These are phyloP conservation scores for Oconnorella tubifera DNA, from an alignment of 2,888 invertebrate genomes.

Conservation along the genomic window DNA sequence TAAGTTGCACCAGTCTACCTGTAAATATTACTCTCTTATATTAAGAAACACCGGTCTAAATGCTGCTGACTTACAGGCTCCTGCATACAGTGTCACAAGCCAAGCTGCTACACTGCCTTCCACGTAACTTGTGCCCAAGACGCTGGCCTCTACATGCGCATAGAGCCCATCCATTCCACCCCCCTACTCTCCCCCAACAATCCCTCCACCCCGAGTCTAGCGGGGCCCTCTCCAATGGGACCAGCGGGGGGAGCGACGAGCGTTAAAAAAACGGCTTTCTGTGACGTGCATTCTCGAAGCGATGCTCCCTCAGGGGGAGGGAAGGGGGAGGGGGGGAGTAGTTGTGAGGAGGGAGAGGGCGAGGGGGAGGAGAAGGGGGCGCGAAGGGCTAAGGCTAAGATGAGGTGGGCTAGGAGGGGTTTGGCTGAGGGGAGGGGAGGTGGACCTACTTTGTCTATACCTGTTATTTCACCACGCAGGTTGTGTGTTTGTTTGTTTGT, in stretches of 20 bases:
- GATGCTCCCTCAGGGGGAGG: slow-evolving; percentile 59
- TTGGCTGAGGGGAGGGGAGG: slow-evolving; percentile 83
- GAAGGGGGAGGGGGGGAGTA: slow-evolving; percentile 42
- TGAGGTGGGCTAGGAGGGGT: slow-evolving; percentile 81
- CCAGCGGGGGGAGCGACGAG: too few species aligned
- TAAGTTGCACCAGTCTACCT: too few species aligned
- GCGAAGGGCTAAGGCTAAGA: slow-evolving; percentile 61
- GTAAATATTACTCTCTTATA: too few species aligned
- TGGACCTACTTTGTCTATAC: slow-evolving; percentile 86
- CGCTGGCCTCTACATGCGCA: slow-evolving; percentile 75
- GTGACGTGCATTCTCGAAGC: slow-evolving; percentile 89
- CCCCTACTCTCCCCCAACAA: slow-evolving; percentile 53
- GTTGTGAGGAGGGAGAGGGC: slow-evolving; percentile 41
- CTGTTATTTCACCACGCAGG: slow-evolving; percentile 68
- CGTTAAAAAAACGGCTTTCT: slow-evolving; percentile 96
- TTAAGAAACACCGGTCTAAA: too few species aligned
- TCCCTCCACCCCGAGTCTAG: slow-evolving; percentile 18
- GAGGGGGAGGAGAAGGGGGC: too few species aligned
- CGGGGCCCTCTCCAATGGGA: too few species aligned
- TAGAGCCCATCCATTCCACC: slow-evolving; percentile 74
- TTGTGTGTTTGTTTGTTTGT: too few species aligned
- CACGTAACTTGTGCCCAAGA: slow-evolving; percentile 98
- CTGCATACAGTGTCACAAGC: slow-evolving; percentile 95
- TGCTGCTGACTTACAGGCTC: slow-evolving; percentile 62
- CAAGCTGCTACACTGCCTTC: slow-evolving; percentile 93